phyloP scores from a whole-genome alignment of 1,140 invertebrate species.

The Prorops nasuta region DNA sequence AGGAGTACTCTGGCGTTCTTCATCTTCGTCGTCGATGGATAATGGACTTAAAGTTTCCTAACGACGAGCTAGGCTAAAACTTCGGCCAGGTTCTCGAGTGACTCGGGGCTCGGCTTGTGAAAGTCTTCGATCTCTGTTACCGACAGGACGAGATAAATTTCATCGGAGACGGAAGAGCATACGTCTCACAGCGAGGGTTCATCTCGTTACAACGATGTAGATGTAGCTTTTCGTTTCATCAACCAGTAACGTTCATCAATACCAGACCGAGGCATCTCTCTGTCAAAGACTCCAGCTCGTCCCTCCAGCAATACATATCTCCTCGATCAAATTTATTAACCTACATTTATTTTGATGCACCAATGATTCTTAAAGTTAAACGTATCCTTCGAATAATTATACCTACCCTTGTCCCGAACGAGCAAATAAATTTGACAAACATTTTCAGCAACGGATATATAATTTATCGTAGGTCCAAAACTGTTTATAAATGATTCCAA shows the following conservation, averaged over 20 bases:
- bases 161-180: conserved; percentile 22
- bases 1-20: not conserved
- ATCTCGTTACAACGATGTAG: conserved; percentile 32
- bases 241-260: conserved; percentile 31
- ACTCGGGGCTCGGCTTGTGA: conserved; percentile 6
- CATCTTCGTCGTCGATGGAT: conserved; percentile 15
- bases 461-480: no score
- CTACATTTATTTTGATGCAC: no score
- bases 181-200: conserved; percentile 33
- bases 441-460: no score
- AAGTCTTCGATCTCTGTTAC: conserved; percentile 31
- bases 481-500: no score
- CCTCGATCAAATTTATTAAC: conserved; percentile 19
- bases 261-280: conserved; percentile 16
- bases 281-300: conserved; percentile 13
- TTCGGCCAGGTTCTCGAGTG: conserved; percentile 4
- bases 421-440: no score
- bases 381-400: no score
- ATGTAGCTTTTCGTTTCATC: conserved; percentile 28
- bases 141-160: conserved; percentile 33
- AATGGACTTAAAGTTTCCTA: conserved; percentile 21
- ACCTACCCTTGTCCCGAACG: no score
- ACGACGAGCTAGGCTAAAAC: conserved; percentile 12
- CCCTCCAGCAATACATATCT: not conserved
- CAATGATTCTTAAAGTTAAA: no score